Base-by-base conservation (phyloP, 1,140 invertebrate genomes). In the Brachionus calyciflorus region DNA sequence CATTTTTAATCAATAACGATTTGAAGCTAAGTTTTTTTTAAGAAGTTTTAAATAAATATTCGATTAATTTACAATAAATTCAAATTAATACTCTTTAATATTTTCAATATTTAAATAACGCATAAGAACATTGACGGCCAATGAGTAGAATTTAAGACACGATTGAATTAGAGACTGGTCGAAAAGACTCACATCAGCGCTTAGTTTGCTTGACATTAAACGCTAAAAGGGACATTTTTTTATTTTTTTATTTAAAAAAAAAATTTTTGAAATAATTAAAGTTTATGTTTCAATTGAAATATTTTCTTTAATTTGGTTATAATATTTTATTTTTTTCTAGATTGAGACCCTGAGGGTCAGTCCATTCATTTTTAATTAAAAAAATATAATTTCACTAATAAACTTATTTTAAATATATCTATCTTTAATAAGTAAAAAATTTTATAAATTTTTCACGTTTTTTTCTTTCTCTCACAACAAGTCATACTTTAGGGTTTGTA, bases 181-280 rank as follows among this genome's bases (percentile, higher is more conserved):
- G 21, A 96, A 86, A 0, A 96, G 83, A 0, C 90, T 92, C 28
- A 92, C 91, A 82, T 95, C 93, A 12, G 92, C 90, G 85, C 93
- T 95, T 19, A 65, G 40, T 41, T 19, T 90, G 89, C 85, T 94
- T 94, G 60, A 65, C 19, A 65, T 17, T 24, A 65, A 65, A 65
- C 60, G 60, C 60, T 65, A 44, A 44, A 44, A 28, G 60, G 19
- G 24, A 65, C 37, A 65, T n/a, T n/a, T n/a, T n/a, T n/a, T n/a
- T 37, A 63, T 37, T 21, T 28, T 55, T 53, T 21, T 26, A 28
- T 28, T 2, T 84, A 86, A 78, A 86, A 84, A 49, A 84, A 83
- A 60, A 88, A 80, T 80, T 87, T 86, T 87, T 88, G 81, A 76
- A 80, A 80, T 19, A n/a, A n/a, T n/a, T n/a, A n/a, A n/a, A n/a